Conservation (phyloP, 2,797 vertebrate species). For the Myotis findleyi region DNA sequence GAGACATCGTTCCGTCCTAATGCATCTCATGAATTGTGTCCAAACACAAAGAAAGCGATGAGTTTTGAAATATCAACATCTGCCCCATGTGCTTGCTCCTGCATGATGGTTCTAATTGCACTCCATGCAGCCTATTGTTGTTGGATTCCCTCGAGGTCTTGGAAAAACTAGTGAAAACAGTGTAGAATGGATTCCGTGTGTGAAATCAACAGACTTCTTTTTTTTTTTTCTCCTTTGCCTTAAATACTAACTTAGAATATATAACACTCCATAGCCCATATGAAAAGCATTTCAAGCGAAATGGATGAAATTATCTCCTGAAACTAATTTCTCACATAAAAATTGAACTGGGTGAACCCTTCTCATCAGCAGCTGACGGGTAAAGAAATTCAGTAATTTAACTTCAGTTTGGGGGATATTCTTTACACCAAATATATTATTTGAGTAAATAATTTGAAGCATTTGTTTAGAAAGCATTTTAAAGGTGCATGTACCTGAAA, state of each 20-base stretch:
- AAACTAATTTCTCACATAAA: constrained; percentile 83
- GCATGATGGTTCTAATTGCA: constrained; percentile 28
- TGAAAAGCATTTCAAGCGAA: constrained; percentile 72
- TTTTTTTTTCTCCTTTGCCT: not conserved
- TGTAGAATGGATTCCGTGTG: constrained; percentile 53
- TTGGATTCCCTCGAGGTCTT: not conserved
- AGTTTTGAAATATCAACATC: constrained; percentile 26
- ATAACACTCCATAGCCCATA: constrained; percentile 61
- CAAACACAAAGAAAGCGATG: not conserved
- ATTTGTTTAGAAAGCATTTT: constrained; percentile 24
- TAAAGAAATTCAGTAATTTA: constrained; percentile 78
- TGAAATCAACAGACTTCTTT: constrained; percentile 64
- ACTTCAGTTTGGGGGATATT: constrained; percentile 76
- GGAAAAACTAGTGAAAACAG: constrained; percentile 67
- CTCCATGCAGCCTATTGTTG: constrained; percentile 40
- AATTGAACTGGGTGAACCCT: constrained; percentile 80
- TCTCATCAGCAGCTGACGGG: constrained; percentile 80
- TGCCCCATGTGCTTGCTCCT: not conserved
- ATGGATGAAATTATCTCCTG: constrained; percentile 80
- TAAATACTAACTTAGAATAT: constrained; percentile 59
- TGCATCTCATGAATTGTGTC: not conserved
- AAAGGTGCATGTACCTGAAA: not conserved
- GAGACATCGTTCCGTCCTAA: not conserved
- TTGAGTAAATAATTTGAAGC: constrained; percentile 56
- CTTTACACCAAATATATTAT: constrained; percentile 78